phyloP scores from a whole-genome alignment of 2,113 vertebrate species.

The Aplodontia rufa region DNA sequence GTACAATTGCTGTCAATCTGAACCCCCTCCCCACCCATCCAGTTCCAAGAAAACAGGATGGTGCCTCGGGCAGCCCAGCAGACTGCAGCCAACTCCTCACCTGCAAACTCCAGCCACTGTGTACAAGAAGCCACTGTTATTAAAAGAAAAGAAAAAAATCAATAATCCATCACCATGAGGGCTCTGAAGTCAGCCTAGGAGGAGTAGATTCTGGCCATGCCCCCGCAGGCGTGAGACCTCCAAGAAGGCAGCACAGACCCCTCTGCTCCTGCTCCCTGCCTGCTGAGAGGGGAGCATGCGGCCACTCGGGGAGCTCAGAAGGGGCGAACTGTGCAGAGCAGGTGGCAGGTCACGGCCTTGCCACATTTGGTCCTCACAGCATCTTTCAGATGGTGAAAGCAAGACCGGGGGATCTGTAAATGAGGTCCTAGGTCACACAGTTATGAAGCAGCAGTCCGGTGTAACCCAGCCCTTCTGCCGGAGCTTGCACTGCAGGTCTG shows the following conservation, averaged over 20 bases:
- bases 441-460: background rate
- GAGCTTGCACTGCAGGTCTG: background rate
- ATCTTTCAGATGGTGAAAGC: background rate
- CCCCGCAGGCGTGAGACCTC: background rate
- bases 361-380: accelerated
- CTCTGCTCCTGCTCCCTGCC: background rate
- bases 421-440: background rate
- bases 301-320: accelerated
- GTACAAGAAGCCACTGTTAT: constrained; percentile 38
- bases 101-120: background rate
- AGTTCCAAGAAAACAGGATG: background rate
- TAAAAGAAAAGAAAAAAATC: constrained; percentile 68
- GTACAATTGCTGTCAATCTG: background rate
- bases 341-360: accelerated
- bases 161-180: constrained; percentile 63
- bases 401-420: no score
- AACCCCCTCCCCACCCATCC: background rate
- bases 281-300: background rate
- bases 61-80: background rate
- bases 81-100: background rate
- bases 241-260: background rate
- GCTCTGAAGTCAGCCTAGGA: constrained; percentile 42
- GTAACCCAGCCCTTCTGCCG: background rate
- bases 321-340: background rate
- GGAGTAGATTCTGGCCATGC: background rate